Base-by-base conservation (phyloP, 1,140 invertebrate species). In the Drosophila cardini region DNA sequence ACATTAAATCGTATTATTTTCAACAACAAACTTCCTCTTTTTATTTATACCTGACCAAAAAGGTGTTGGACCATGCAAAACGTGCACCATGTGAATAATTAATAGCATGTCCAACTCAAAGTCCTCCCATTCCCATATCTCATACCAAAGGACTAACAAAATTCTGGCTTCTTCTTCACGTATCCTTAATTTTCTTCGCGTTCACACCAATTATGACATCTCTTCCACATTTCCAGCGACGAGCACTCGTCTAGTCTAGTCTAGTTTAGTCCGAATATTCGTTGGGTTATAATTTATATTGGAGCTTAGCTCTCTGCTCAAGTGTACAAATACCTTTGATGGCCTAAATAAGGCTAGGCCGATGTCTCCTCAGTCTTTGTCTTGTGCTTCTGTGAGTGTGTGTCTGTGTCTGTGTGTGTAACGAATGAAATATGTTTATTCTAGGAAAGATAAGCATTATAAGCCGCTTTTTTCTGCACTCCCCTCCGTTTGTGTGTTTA, bases 1-100 rank as follows among this genome's bases (percentile, higher is more conserved):
- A 64, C 72, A 80, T 89, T 89, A 89, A 80, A 89, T 89, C 76
- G 80, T 83, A 89, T 86, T 89, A 89, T 84, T 79, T 79, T 32
- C 42, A 40, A 50, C 60, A 52, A 16, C 55, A 48, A 50, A 60
- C 40, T 48, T 78, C 46, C 78, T 75, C 32, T 34, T 50, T 50
- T 58, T 26, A 26, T 60, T 38, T 45, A 42, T 67, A 52, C 36
- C 52, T 21, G 32, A 9, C 52, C 32, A 30, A 32, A 61, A 77
- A 76, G 83, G 75, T 76, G 76, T 73, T 52, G 62, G 36, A 61
- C 57, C 60, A 61, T 62, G 63, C 42, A 63, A 72, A 72, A 64
- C 60, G 72, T 83, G 76, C 67, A 69, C 50, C 72, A 77, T 78
- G 73, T 85, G 74, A 77, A 85, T 85, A 85, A 85, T 85, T 85